These are phyloP conservation scores for Anodontia alba DNA, from an alignment of 2,888 invertebrate genomes.

Conservation along the genomic window DNA sequence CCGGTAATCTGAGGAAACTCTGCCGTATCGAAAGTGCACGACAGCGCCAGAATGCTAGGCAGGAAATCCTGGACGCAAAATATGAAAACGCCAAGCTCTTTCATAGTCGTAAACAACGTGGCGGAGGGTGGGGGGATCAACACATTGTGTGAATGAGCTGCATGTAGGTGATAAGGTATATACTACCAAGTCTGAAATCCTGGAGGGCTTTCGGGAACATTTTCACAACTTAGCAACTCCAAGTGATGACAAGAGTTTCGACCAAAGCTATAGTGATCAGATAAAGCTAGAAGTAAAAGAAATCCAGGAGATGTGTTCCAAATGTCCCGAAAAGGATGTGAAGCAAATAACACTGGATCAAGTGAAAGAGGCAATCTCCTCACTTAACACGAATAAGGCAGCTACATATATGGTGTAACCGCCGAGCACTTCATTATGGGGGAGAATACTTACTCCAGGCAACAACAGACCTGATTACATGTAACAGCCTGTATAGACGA, in stretches of 20 bases:
- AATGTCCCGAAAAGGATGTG: background rate
- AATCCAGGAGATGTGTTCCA: background rate
- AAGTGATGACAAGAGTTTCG: background rate
- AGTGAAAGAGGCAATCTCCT: background rate
- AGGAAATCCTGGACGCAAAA: slow-evolving; percentile 11
- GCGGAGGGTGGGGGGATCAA: no score
- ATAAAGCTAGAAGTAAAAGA: background rate
- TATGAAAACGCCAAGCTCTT: background rate
- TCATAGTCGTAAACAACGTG: background rate
- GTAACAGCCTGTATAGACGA: background rate
- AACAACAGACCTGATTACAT: background rate
- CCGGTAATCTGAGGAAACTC: background rate
- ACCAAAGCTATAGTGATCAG: background rate
- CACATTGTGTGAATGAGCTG: slow-evolving; percentile 6
- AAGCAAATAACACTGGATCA: background rate
- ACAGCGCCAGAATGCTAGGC: background rate
- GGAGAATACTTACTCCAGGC: background rate
- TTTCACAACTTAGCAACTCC: background rate
- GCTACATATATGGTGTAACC: background rate
- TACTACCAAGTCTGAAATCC: background rate
- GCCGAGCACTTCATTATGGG: background rate
- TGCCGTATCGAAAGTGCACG: background rate
- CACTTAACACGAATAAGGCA: background rate
- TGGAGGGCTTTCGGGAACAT: background rate
- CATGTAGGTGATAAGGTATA: background rate